These are phyloP conservation scores for Aporophyla nigra DNA, from an alignment of 2,888 invertebrate genomes.

Conservation along the genomic window DNA sequence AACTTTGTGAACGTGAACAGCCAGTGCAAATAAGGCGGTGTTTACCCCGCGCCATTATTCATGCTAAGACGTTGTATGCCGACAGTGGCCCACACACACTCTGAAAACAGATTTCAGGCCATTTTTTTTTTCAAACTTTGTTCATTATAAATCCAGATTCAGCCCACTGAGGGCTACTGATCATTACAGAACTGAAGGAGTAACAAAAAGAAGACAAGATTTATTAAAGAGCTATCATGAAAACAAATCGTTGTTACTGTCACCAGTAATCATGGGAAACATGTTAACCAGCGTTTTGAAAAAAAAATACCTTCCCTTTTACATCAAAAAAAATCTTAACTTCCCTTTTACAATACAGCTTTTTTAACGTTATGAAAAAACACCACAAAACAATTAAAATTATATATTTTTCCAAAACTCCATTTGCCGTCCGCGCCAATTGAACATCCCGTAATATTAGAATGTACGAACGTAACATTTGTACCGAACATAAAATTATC, in stretches of 20 bases:
- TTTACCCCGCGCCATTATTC: no score
- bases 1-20: no score
- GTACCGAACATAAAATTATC: slow-evolving; percentile 34
- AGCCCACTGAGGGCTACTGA: neutral
- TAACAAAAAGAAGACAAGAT: neutral
- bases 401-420: slow-evolving; percentile 14
- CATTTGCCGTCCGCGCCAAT: slow-evolving; percentile 1
- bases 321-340: no score
- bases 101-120: no score
- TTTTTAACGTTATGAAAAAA: neutral
- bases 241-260: slow-evolving; percentile 1
- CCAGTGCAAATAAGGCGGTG: no score
- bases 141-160: slow-evolving; percentile 26
- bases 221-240: neutral
- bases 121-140: no score
- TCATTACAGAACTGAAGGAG: neutral
- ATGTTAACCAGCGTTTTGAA: neutral
- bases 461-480: slow-evolving; percentile 34
- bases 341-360: neutral
- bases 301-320: neutral
- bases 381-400: neutral
- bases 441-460: slow-evolving; percentile 31
- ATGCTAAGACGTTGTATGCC: no score
- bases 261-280: neutral
- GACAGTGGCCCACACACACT: no score